Evolutionary conservation across 2,888 invertebrate species (phyloP).

Genomic region (Machimus rusticus): DNA sequence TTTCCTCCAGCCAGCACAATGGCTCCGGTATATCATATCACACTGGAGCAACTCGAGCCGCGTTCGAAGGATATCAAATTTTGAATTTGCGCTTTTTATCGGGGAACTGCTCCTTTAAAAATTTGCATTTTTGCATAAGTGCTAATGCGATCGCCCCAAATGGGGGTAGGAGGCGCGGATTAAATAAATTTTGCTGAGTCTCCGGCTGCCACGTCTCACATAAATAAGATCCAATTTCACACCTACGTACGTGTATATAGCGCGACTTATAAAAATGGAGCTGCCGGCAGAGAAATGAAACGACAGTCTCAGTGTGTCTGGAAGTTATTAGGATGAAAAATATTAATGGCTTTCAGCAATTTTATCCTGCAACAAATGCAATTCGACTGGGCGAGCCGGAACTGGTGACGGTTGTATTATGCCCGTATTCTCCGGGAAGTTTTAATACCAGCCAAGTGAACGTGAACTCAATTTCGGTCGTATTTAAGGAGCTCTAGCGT

Average conservation of each 20-base stretch:
- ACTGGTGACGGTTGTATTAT: background rate
- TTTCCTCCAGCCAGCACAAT: background rate
- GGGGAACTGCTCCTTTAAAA: background rate
- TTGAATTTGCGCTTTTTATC: background rate
- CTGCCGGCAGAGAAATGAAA: background rate
- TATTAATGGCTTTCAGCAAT: constrained; percentile 20
- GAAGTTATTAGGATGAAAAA: constrained; percentile 20
- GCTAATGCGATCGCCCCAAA: background rate
- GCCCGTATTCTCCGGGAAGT: background rate
- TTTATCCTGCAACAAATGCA: background rate
- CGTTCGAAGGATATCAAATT: background rate
- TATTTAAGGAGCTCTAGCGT: background rate
- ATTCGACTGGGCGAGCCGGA: background rate
- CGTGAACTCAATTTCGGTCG: background rate
- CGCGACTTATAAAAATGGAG: background rate
- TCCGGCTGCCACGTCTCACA: background rate
- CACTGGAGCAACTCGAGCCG: background rate
- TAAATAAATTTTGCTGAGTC: background rate
- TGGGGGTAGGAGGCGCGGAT: background rate
- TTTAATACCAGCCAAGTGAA: background rate
- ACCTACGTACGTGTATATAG: background rate
- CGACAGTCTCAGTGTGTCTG: constrained; percentile 11
- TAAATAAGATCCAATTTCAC: constrained; percentile 2
- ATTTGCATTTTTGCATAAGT: background rate
- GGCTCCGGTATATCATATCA: background rate